Evolutionary conservation across 37 sponge, comb jelly and placozoan species (phyloP).

Genomic region (Ianthella basta): DNA sequence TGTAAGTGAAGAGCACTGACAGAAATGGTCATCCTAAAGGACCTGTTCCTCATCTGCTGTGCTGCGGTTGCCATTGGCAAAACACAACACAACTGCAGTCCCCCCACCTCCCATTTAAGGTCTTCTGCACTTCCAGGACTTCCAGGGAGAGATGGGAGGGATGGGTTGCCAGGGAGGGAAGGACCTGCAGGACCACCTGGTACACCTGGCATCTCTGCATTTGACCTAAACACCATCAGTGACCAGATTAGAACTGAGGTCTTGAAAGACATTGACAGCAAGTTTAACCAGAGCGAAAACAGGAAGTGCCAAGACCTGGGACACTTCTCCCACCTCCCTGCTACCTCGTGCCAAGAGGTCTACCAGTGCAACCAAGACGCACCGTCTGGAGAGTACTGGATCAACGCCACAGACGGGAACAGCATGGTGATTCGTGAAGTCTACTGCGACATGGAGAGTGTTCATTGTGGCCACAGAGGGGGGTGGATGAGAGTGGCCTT

Average conservation of each 20-base stretch:
- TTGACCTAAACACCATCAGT: not conserved
- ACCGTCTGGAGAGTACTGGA: constrained; percentile 10
- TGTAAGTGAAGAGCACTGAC: too few relatives aligned
- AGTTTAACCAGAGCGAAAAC: not conserved
- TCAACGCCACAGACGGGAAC: not conserved
- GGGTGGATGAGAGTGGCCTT: constrained; percentile 49
- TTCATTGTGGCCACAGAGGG: not conserved
- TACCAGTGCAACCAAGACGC: not conserved
- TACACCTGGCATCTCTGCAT: not conserved
- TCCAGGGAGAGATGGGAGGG: constrained; percentile 13
- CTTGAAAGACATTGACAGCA: not conserved
- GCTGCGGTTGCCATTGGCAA: too few relatives aligned
- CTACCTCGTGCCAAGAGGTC: constrained; percentile 17
- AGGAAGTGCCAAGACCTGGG: not conserved
- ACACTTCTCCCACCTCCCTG: not conserved
- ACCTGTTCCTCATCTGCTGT: too few relatives aligned
- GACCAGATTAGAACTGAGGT: not conserved
- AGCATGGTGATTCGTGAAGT: not conserved
- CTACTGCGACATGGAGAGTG: constrained; percentile 19
- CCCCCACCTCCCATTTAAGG: too few relatives aligned
- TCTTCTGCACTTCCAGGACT: not conserved
- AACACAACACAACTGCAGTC: too few relatives aligned
- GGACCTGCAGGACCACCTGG: constrained; percentile 1
- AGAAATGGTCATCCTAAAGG: too few relatives aligned
- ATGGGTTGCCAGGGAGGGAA: constrained; percentile 1